Base-by-base conservation (phyloP, 2,797 vertebrate species). In the Neosilurus mollespiculum region DNA sequence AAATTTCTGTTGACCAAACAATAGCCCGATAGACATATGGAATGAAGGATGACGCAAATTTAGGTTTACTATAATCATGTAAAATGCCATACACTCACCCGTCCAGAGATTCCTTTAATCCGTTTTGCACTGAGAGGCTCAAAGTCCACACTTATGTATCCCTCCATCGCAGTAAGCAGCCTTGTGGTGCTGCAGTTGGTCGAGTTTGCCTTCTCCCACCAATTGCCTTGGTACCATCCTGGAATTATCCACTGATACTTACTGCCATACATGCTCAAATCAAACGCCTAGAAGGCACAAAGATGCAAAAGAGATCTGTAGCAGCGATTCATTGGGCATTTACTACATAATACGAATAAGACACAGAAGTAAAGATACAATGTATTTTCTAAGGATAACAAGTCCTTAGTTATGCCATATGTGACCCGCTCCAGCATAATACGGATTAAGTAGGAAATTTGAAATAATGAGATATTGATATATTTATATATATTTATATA, bases 171-270 rank as follows among this genome's bases (percentile, higher is more conserved):
- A 0, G 95, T 92, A 59, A 99, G 96, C 72, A 99, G 94, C 90
- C 97, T 97, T 92, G 94, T 96, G 85, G 93, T 96, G 87, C 96
- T 96, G 91, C 98, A 99, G 75, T 96, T 97, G 76, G 96, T 97
- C 53, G 94, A 95, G 91, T 99, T 98, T 79, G 96, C 93, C 93
- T 97, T 95, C 85, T 99, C 96, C 98, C 98, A 99, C 98, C 98
- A 99, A 88, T 95, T 95, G 6, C 96, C 95, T 93, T 98, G 97
- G 88, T 99, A 99, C 98, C 98, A 99, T 72, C 98, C 98, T 1
- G 98, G 98, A 90, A 99, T 99, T 90, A 99, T 98, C 98, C 98
- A 99, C 87, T 99, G 98, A 90, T 99, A 99, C 86, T 99, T 99
- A 91, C 96, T 99, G 73, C 98, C 98, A 53, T 93, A 99, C 98